phyloP scores from a whole-genome alignment of 2,888 invertebrate species.

The Junonia oenone region DNA sequence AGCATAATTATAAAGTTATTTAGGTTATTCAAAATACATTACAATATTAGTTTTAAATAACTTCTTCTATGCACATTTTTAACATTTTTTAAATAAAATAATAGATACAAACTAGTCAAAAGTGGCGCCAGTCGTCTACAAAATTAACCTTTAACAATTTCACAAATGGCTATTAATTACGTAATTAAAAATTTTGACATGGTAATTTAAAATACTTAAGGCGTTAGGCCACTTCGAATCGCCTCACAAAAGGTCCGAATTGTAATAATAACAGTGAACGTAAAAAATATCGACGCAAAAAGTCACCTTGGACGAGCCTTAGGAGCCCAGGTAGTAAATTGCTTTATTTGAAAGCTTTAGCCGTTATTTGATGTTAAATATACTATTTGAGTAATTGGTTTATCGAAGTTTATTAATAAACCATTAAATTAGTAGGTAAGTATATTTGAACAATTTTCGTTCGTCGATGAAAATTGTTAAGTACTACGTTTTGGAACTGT shows the following conservation, averaged over 20 bases:
- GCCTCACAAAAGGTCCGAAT: conserved; percentile 65
- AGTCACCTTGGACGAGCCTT: conserved; percentile 71
- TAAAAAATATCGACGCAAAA: conserved; percentile 60
- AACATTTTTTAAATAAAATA: no score
- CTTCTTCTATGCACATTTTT: no score
- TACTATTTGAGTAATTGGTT: conserved; percentile 47
- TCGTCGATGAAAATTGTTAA: no score
- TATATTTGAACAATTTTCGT: no score
- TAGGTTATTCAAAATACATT: no score
- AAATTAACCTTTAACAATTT: background rate
- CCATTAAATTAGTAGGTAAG: background rate
- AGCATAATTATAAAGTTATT: no score
- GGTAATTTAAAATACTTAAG: background rate
- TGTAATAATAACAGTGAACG: conserved; percentile 52
- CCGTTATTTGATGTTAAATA: conserved; percentile 37
- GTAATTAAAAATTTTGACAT: background rate
- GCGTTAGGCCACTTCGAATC: conserved; percentile 23
- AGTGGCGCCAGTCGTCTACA: background rate
- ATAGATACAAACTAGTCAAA: background rate
- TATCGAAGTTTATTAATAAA: conserved; percentile 32
- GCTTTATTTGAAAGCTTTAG: conserved; percentile 64
- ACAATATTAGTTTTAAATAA: no score
- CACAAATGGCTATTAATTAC: background rate
- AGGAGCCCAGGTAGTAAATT: conserved; percentile 75
- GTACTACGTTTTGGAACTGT: no score